These are phyloP conservation scores for Falcunculus frontatus DNA, from an alignment of 2,113 vertebrate genomes.

Conservation along the genomic window DNA sequence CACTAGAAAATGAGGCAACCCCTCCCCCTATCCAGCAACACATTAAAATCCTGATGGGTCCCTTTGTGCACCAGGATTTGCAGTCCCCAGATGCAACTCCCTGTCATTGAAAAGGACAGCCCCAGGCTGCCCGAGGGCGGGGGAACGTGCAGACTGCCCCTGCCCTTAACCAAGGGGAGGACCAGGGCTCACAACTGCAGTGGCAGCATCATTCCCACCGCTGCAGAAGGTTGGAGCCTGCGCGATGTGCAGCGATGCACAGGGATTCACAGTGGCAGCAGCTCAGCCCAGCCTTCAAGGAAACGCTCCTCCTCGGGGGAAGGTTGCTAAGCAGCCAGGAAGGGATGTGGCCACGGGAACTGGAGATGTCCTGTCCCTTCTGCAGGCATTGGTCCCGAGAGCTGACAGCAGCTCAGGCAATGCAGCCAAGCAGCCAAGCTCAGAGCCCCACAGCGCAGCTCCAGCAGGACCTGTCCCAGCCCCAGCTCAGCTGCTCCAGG, in stretches of 20 bases:
- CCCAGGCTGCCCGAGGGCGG: background rate
- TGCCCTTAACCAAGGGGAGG: background rate
- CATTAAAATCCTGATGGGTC: background rate
- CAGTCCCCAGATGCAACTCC: background rate
- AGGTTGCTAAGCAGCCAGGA: constrained; percentile 78
- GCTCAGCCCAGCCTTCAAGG: constrained; percentile 68
- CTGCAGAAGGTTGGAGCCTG: background rate
- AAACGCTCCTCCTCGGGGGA: constrained; percentile 49
- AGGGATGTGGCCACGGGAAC: constrained; percentile 45
- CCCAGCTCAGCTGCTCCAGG: background rate
- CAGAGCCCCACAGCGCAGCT: fast-evolving
- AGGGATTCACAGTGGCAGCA: background rate
- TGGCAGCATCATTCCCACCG: background rate
- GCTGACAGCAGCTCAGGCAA: constrained; percentile 2
- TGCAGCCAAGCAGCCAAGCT: background rate
- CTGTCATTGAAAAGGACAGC: background rate
- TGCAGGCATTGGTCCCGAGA: constrained; percentile 16
- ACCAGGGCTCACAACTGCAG: background rate
- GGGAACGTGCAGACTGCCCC: background rate
- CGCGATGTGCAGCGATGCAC: background rate
- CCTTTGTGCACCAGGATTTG: background rate
- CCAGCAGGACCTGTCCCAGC: background rate
- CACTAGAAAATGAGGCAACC: background rate
- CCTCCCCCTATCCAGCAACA: background rate
- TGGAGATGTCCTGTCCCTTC: constrained; percentile 47